Conservation (phyloP, 2,113 vertebrate species). For the Carassius gibelio region DNA sequence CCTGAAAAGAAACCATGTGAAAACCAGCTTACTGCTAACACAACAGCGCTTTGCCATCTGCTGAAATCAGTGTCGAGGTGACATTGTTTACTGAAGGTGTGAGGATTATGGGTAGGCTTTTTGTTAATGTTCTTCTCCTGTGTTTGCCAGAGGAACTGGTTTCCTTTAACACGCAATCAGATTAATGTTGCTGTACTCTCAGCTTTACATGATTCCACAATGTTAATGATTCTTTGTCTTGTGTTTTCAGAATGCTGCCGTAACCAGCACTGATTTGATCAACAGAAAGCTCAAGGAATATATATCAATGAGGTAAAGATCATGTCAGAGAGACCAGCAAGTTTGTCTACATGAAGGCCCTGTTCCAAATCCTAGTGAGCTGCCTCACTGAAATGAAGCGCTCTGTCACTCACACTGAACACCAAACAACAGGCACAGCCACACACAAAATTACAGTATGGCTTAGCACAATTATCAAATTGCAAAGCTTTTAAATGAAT, state of each 20-base stretch:
- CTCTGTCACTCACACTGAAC: not conserved
- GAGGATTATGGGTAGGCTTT: not conserved
- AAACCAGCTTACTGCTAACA: constrained; percentile 4
- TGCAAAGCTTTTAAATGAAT: not conserved
- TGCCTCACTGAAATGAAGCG: not conserved
- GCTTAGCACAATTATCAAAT: not conserved
- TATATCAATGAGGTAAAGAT: constrained; percentile 90
- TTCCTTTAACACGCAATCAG: not conserved
- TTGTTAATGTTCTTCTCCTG: not conserved
- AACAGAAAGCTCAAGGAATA: constrained; percentile 96
- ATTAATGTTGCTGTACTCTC: not conserved
- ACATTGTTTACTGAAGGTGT: constrained; percentile 33
- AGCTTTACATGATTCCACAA: not conserved
- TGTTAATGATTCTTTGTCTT: constrained; percentile 17
- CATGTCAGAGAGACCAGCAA: not conserved
- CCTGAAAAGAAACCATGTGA: not conserved
- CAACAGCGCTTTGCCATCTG: not conserved
- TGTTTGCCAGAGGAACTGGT: not conserved
- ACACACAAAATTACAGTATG: not conserved
- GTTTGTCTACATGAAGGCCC: not conserved
- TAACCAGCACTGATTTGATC: constrained; percentile 94
- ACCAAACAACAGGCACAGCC: not conserved
- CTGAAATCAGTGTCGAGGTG: constrained; percentile 6
- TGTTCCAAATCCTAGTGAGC: not conserved
- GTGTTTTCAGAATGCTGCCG: constrained; percentile 83